phyloP scores from a whole-genome alignment of 2,888 invertebrate species.

The Ophioninae sp. region DNA sequence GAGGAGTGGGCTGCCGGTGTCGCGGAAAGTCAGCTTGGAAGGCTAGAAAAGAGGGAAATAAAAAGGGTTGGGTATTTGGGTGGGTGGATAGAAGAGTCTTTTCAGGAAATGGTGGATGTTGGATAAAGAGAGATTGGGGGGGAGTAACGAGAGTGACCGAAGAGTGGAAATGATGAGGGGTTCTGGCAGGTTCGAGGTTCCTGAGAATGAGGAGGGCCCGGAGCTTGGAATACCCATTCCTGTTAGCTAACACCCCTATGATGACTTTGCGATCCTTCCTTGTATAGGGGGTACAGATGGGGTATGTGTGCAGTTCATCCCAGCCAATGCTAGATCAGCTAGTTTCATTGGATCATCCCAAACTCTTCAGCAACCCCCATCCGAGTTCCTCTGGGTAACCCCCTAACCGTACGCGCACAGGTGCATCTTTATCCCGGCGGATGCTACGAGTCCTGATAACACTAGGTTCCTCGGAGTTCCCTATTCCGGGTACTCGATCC shows the following conservation, averaged over 20 bases:
- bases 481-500: background rate
- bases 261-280: conserved; percentile 10
- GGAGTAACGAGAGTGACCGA: conserved; percentile 47
- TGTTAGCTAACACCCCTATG: conserved; percentile 25
- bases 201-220: conserved; percentile 49
- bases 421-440: background rate
- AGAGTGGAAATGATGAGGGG: conserved; percentile 54
- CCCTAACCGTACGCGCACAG: background rate
- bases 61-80: conserved; percentile 32
- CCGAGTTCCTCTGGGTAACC: no score
- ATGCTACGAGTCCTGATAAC: background rate
- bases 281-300: background rate
- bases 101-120: conserved; percentile 14
- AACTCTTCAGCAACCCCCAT: background rate
- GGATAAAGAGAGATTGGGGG: background rate
- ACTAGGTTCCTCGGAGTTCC: background rate
- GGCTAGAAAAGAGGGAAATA: conserved; percentile 52
- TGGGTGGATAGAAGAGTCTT: conserved; percentile 19
- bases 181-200: conserved; percentile 49
- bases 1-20: conserved; percentile 74
- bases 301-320: background rate
- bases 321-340: conserved; percentile 5
- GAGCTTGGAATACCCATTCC: conserved; percentile 53
- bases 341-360: conserved; percentile 3
- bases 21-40: conserved; percentile 60